These are phyloP conservation scores for Sebastes diaconus DNA, from an alignment of 2,797 vertebrate genomes.

Conservation along the genomic window DNA sequence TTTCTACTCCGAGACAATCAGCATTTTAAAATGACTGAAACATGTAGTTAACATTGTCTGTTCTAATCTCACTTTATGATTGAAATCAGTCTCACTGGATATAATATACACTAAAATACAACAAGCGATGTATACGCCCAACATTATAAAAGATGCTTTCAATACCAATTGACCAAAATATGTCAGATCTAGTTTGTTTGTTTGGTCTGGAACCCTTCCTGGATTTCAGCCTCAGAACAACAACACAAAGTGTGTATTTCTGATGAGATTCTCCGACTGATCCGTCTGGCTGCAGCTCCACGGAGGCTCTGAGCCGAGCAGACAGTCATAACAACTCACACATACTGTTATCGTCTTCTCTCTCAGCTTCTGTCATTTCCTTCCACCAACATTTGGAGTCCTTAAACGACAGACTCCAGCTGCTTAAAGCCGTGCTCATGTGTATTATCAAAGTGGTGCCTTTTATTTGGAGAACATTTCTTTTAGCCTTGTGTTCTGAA, in stretches of 20 bases:
- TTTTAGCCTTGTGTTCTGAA: neutral
- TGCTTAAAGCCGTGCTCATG: neutral
- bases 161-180: neutral
- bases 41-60: neutral
- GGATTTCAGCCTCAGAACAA: neutral
- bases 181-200: neutral
- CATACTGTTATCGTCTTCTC: neutral
- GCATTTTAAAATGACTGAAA: neutral
- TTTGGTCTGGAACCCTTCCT: neutral
- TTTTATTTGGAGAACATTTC: neutral
- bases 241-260: neutral
- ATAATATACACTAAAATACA: no score
- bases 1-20: slow-evolving; percentile 1
- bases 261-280: neutral
- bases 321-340: neutral
- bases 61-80: neutral
- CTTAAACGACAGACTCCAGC: neutral
- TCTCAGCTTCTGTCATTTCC: neutral
- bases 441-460: neutral
- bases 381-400: neutral
- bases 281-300: neutral
- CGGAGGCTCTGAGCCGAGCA: neutral
- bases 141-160: neutral
- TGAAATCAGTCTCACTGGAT: neutral
- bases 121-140: neutral